Percentiles rank a stretch among this genome's conserved stretches.
These are phyloP conservation scores for Pterobdella sp. DNA, from an alignment of 2,888 invertebrate genomes.

Conservation along the genomic window DNA sequence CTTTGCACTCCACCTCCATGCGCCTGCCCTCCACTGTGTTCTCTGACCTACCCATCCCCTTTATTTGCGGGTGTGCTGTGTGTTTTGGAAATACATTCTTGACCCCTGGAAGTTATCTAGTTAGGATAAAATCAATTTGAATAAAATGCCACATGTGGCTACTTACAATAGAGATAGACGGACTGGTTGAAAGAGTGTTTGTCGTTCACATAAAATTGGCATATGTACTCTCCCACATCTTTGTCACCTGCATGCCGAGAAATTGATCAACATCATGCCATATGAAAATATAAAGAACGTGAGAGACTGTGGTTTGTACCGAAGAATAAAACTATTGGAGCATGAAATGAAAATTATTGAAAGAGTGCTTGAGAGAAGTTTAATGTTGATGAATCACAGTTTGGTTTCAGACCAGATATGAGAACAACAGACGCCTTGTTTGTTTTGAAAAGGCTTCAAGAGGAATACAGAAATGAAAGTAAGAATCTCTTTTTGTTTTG, in stretches of 20 bases:
- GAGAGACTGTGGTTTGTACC: no score
- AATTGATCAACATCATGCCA: not conserved
- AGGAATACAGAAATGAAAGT: no score
- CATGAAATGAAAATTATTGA: no score
- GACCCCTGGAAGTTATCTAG: not conserved
- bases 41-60: slow-evolving; percentile 27
- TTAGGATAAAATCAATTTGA: not conserved
- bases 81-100: not conserved
- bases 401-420: no score
- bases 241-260: slow-evolving; percentile 18
- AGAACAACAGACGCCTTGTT: no score
- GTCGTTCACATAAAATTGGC: slow-evolving; percentile 24
- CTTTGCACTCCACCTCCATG: slow-evolving; percentile 28
- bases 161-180: slow-evolving; percentile 27
- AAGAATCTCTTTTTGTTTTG: no score
- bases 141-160: not conserved
- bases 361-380: no score
- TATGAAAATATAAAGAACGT: no score
- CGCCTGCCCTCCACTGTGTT: slow-evolving; percentile 26
- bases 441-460: no score
- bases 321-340: no score
- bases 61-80: slow-evolving; percentile 30
- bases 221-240: slow-evolving; percentile 27
- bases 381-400: no score
- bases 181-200: slow-evolving; percentile 25